These are phyloP conservation scores for Melieria omissa DNA, from an alignment of 2,888 invertebrate genomes.

Conservation along the genomic window DNA sequence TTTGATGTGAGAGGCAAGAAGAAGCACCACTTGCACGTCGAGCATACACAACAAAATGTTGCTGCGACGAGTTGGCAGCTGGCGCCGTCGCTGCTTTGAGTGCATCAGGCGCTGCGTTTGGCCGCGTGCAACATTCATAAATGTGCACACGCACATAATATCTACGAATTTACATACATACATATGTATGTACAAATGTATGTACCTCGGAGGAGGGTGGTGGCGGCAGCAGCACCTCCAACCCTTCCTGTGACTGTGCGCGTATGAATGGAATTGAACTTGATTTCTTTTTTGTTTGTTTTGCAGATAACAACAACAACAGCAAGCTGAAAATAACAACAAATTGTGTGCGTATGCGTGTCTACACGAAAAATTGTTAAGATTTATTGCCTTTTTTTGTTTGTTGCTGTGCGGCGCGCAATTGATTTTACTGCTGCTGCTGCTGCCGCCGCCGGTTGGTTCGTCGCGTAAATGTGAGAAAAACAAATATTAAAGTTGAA, in stretches of 20 bases:
- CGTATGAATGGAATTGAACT: constrained; percentile 34
- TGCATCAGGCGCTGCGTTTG: too few species aligned
- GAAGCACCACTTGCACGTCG: too few species aligned
- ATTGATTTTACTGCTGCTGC: constrained; percentile 46
- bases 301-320: constrained; percentile 18
- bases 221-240: too few species aligned
- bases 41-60: too few species aligned
- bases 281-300: constrained; percentile 17
- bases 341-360: constrained; percentile 14
- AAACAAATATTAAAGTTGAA: constrained; percentile 54
- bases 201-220: background rate
- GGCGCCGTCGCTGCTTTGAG: too few species aligned
- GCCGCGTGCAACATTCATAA: too few species aligned
- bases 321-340: constrained; percentile 9
- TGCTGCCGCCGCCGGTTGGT: constrained; percentile 18
- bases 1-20: too few species aligned
- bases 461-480: constrained; percentile 46
- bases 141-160: too few species aligned
- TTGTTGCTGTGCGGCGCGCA: constrained; percentile 44
- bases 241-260: constrained; percentile 5
- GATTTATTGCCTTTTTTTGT: constrained; percentile 56
- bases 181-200: background rate
- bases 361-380: constrained; percentile 43
- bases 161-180: background rate
- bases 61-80: too few species aligned